Evolutionary conservation across 2,888 invertebrate species (phyloP).

Genomic region (Philereme vetulata): DNA sequence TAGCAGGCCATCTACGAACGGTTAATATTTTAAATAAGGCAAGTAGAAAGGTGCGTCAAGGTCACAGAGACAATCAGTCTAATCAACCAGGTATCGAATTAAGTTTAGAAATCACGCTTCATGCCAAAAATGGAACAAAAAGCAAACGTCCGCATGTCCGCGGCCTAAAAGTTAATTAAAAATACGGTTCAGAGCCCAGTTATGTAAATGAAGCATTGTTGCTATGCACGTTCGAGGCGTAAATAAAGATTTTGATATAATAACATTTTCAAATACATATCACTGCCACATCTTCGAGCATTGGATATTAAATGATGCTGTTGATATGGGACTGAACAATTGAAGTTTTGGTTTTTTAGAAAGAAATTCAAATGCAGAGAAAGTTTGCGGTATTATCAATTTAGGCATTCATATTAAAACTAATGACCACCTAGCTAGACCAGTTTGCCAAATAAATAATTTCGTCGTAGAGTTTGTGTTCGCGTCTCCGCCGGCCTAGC

Average conservation of each 20-base stretch:
- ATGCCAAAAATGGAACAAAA: constrained; percentile 37
- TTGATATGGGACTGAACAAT: constrained; percentile 36
- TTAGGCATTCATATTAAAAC: constrained; percentile 6
- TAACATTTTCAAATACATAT: constrained; percentile 36
- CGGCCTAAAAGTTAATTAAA: constrained; percentile 65
- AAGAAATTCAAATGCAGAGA: constrained; percentile 20
- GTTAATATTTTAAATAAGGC: constrained; percentile 5
- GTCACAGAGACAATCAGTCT: constrained; percentile 33
- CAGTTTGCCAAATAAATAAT: constrained; percentile 30
- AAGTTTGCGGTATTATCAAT: constrained; percentile 22
- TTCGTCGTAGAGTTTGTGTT: constrained; percentile 16
- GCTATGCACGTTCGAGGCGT: constrained; percentile 59
- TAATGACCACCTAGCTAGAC: constrained; percentile 19
- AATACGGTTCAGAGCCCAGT: constrained; percentile 55
- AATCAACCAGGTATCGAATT: constrained; percentile 31
- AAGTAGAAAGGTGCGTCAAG: constrained; percentile 37
- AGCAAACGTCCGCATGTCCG: constrained; percentile 43
- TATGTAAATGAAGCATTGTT: constrained; percentile 72
- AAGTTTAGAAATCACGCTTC: constrained; percentile 42
- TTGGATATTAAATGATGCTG: constrained; percentile 46
- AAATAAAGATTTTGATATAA: constrained; percentile 30
- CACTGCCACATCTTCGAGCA: constrained; percentile 53
- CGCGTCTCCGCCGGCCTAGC: constrained; percentile 25
- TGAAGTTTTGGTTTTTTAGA: constrained; percentile 35
- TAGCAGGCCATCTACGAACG: too few relatives aligned